These are phyloP conservation scores for Drosophila arizonae DNA, from an alignment of 1,140 invertebrate species.

Conservation along the genomic window DNA sequence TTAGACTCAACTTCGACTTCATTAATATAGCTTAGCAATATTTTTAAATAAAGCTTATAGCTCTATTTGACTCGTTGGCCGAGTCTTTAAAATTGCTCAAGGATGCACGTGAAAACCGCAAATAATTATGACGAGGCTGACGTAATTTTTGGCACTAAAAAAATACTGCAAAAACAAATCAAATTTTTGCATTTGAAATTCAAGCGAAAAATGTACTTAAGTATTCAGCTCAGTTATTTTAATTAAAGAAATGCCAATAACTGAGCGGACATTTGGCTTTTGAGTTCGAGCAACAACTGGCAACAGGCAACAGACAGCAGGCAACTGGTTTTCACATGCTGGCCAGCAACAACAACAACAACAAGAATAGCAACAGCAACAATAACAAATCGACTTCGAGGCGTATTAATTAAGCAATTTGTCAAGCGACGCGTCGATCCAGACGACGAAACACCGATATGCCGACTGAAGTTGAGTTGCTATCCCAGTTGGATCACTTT, in stretches of 20 bases:
- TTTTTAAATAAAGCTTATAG: neutral
- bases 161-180: constrained; percentile 27
- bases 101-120: constrained; percentile 52
- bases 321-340: constrained; percentile 27
- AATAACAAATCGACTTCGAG: constrained; percentile 67
- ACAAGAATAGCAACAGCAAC: constrained; percentile 54
- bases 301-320: constrained; percentile 14
- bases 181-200: constrained; percentile 7
- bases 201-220: constrained; percentile 34
- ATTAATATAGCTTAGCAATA: neutral
- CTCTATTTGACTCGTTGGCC: neutral
- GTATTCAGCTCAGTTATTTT: constrained; percentile 34
- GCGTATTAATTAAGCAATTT: constrained; percentile 78
- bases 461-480: constrained; percentile 4
- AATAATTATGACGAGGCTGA: constrained; percentile 35
- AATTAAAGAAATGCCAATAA: constrained; percentile 67
- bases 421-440: constrained; percentile 59
- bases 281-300: constrained; percentile 20
- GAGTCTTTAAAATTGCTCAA: constrained; percentile 24
- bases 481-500: constrained; percentile 36
- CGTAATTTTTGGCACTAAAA: constrained; percentile 16
- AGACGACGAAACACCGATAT: constrained; percentile 44
- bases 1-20: no score
- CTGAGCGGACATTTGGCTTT: constrained; percentile 48
- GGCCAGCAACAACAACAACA: neutral